A percentile compares a stretch with the other conserved stretches of the same genome.
Evolutionary conservation across 92 coral and sea anemone species (phyloP).

Genomic region (Epizoanthus fatuus): DNA sequence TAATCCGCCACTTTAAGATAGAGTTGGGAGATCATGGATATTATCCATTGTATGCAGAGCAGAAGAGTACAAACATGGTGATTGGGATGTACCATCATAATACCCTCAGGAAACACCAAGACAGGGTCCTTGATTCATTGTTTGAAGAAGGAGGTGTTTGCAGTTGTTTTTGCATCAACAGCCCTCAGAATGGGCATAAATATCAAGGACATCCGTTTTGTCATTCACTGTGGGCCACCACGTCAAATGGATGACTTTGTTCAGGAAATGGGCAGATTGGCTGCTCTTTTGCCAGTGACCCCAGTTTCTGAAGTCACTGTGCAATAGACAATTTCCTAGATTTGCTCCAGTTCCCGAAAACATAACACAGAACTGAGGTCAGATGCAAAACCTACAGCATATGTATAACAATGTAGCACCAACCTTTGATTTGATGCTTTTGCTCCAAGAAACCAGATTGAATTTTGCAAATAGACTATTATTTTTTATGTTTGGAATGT

Average conservation of each 20-base stretch:
- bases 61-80: slow-evolving; percentile 9
- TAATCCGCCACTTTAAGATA: slow-evolving; percentile 47
- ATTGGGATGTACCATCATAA: slow-evolving; percentile 69
- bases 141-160: slow-evolving; percentile 61
- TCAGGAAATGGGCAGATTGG: slow-evolving; percentile 70
- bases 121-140: slow-evolving; percentile 9
- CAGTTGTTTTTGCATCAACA: slow-evolving; percentile 73
- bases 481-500: too few species aligned
- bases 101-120: slow-evolving; percentile 58
- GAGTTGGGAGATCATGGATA: slow-evolving; percentile 36
- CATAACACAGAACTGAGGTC: too few species aligned
- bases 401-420: too few species aligned
- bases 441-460: too few species aligned
- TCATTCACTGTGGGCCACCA: slow-evolving; percentile 59
- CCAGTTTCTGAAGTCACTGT: too few species aligned
- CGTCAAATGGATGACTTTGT: slow-evolving; percentile 58
- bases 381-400: too few species aligned
- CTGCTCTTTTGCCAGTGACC: too few species aligned
- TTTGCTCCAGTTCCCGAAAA: too few species aligned
- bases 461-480: too few species aligned
- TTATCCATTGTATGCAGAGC: not conserved
- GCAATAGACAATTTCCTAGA: too few species aligned
- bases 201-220: slow-evolving; percentile 23
- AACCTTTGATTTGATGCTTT: too few species aligned
- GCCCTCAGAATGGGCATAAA: slow-evolving; percentile 72